Conservation (phyloP, 2,113 vertebrate genomes). For the Sylvia atricapilla region DNA sequence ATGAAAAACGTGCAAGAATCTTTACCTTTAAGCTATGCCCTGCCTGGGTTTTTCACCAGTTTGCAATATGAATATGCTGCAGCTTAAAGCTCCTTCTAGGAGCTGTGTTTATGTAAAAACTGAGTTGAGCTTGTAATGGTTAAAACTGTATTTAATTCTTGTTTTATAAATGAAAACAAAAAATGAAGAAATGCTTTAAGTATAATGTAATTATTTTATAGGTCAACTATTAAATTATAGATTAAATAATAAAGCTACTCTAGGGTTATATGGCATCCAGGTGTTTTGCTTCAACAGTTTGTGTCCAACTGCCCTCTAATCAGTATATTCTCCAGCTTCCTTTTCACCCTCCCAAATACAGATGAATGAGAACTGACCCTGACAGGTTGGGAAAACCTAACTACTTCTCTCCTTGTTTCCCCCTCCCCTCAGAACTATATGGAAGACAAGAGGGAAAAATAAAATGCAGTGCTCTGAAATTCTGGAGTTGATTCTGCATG, state of each 20-base stretch:
- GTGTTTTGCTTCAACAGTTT: constrained; percentile 44
- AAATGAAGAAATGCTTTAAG: constrained; percentile 78
- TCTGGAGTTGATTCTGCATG: neutral
- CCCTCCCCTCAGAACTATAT: neutral
- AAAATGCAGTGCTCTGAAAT: neutral
- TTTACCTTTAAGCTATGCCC: constrained; percentile 40
- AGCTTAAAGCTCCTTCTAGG: constrained; percentile 60
- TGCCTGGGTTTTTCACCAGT: constrained; percentile 19
- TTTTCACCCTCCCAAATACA: neutral
- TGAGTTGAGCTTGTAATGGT: constrained; percentile 73
- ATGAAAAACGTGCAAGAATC: neutral
- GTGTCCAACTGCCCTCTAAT: neutral
- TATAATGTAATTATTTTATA: constrained; percentile 84
- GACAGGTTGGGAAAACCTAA: neutral
- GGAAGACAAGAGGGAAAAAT: neutral
- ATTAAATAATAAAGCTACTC: constrained; percentile 79
- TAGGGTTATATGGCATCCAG: constrained; percentile 66
- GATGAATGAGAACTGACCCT: neutral
- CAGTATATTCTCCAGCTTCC: neutral
- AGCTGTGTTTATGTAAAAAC: constrained; percentile 68
- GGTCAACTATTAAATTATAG: constrained; percentile 82
- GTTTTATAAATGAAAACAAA: constrained; percentile 77
- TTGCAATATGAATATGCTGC: constrained; percentile 69
- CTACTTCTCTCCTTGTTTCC: neutral
- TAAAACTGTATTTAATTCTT: constrained; percentile 80